phyloP scores from a whole-genome alignment of 64 coral and sea anemone genomes.

The Exaiptasia diaphana region DNA sequence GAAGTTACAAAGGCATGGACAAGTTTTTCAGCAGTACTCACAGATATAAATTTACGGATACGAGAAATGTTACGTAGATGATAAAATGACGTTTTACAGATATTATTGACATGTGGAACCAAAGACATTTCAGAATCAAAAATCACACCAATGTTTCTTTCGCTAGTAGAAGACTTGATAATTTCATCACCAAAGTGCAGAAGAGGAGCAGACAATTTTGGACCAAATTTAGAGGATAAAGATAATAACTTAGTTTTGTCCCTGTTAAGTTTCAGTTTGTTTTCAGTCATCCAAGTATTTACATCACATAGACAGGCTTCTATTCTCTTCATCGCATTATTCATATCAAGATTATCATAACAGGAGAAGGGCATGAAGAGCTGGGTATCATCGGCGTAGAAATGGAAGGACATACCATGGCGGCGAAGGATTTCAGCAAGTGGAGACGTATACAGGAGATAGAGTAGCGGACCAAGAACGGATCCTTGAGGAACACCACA shows the following conservation, averaged over 20 bases:
- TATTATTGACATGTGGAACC: background rate
- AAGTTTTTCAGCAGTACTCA: background rate
- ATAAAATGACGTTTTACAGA: background rate
- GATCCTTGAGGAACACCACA: background rate
- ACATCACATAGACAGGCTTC: background rate
- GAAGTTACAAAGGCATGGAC: background rate
- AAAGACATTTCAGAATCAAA: background rate
- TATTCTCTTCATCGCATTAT: background rate
- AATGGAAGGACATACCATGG: background rate
- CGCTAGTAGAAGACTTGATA: background rate
- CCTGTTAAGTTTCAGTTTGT: background rate
- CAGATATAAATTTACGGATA: background rate
- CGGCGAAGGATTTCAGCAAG: background rate
- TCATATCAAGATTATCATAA: background rate
- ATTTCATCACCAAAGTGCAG: background rate
- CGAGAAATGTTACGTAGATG: background rate
- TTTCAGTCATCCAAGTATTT: background rate
- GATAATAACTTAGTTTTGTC: background rate
- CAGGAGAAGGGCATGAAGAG: background rate
- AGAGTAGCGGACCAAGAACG: background rate
- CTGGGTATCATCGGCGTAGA: background rate
- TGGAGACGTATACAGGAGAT: background rate
- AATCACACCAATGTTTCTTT: background rate
- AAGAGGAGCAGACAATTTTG: background rate
- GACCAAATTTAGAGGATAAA: background rate